Percentiles rank a stretch among this genome's conserved stretches.
phyloP scores from a whole-genome alignment of 2,797 vertebrate genomes.

The Orestias chungarensis region DNA sequence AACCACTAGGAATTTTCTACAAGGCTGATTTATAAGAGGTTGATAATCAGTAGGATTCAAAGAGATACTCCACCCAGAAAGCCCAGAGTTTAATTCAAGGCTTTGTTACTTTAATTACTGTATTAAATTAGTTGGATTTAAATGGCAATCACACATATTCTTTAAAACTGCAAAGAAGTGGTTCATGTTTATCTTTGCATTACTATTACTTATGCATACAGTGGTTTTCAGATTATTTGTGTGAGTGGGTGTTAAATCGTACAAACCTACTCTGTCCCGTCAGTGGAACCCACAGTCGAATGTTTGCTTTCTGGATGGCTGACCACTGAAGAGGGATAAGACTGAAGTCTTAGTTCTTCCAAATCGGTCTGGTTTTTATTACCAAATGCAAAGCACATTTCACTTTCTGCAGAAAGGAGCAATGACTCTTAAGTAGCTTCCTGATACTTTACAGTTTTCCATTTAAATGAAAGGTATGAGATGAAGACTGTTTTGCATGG shows the following conservation, averaged over 20 bases:
- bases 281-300: constrained; percentile 41
- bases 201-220: constrained; percentile 20
- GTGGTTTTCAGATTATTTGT: constrained; percentile 20
- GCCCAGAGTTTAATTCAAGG: no score
- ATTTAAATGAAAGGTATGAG: constrained; percentile 22
- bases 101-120: background rate
- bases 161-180: constrained; percentile 8
- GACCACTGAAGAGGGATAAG: constrained; percentile 68
- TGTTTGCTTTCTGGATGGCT: constrained; percentile 57
- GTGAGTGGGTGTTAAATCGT: constrained; percentile 38
- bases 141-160: background rate
- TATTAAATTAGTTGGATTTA: background rate
- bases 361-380: constrained; percentile 57
- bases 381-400: constrained; percentile 57
- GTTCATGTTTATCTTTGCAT: constrained; percentile 29
- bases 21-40: no score
- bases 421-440: constrained; percentile 28
- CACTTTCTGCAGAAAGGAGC: constrained; percentile 45
- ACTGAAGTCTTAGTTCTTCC: constrained; percentile 52
- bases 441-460: constrained; percentile 47
- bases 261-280: constrained; percentile 33
- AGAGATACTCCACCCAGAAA: constrained; percentile 10
- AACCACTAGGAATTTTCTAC: background rate
- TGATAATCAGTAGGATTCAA: no score
- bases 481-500: constrained; percentile 30